A percentile compares a stretch with the other conserved stretches of the same genome.
These are phyloP conservation scores for Euglossa dilemma DNA, from an alignment of 1,140 invertebrate genomes.

Conservation along the genomic window DNA sequence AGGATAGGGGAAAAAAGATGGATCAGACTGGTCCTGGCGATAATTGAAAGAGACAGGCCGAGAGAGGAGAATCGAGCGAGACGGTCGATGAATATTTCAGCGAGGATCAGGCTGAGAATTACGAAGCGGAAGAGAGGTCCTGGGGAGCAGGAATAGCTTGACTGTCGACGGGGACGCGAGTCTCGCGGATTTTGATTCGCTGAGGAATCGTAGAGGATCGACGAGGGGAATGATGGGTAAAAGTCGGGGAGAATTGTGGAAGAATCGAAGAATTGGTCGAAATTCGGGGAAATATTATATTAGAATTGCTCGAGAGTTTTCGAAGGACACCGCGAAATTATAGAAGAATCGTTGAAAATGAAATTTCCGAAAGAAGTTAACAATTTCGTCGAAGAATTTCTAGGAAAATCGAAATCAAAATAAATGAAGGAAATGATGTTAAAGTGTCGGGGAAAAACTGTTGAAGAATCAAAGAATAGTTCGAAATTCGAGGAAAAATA, in stretches of 20 bases:
- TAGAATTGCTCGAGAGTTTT: no score
- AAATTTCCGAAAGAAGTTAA: no score
- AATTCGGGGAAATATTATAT: no score
- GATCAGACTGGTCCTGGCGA: slow-evolving; percentile 8
- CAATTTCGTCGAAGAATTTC: no score
- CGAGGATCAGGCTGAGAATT: slow-evolving; percentile 15
- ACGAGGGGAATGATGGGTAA: background rate
- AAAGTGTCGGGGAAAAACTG: no score
- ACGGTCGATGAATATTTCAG: slow-evolving; percentile 40
- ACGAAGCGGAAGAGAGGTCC: background rate
- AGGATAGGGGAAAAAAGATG: background rate
- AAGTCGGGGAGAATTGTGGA: background rate
- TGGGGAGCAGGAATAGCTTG: background rate
- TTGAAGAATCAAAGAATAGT: no score
- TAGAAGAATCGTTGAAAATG: no score
- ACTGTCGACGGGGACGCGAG: background rate
- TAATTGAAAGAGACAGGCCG: slow-evolving; percentile 37
- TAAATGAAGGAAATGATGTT: no score
- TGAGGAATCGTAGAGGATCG: background rate
- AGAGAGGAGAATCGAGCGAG: slow-evolving; percentile 10
- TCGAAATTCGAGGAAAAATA: no score
- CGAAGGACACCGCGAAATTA: no score
- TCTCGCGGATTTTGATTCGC: slow-evolving; percentile 10
- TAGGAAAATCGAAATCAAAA: no score
- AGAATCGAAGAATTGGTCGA: no score